Evolutionary conservation across 2,797 vertebrate species (phyloP).

Genomic region (Anguilla obscura): DNA sequence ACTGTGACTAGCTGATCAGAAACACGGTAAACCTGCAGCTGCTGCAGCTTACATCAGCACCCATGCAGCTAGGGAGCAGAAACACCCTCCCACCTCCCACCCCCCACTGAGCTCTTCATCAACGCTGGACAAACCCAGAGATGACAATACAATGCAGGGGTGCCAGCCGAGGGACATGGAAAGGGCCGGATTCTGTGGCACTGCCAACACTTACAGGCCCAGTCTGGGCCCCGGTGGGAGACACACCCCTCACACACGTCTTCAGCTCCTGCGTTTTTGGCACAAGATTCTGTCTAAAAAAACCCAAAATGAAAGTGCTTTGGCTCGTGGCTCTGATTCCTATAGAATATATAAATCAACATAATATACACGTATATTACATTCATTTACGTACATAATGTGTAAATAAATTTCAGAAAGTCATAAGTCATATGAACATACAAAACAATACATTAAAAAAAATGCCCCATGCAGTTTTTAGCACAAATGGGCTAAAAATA

Average conservation of each 20-base stretch:
- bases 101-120: too few relatives aligned
- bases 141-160: too few relatives aligned
- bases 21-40: too few relatives aligned
- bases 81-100: too few relatives aligned
- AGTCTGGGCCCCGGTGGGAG: not conserved
- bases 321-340: conserved; percentile 44
- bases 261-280: conserved; percentile 17
- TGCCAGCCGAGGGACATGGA: too few relatives aligned
- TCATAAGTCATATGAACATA: conserved; percentile 65
- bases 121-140: too few relatives aligned
- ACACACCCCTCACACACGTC: not conserved
- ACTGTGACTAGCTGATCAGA: too few relatives aligned
- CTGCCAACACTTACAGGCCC: not conserved
- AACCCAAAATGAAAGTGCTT: conserved; percentile 49
- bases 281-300: conserved; percentile 41
- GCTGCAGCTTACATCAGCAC: too few relatives aligned
- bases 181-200: not conserved
- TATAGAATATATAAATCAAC: conserved; percentile 59
- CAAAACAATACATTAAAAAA: conserved; percentile 69
- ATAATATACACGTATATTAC: conserved; percentile 62
- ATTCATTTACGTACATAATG: conserved; percentile 63
- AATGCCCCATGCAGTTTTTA: conserved; percentile 66
- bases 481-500: conserved; percentile 73
- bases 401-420: conserved; percentile 65
- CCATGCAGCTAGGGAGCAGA: too few relatives aligned